phyloP scores from a whole-genome alignment of 2,113 vertebrate species.

The Cromileptes altivelis region DNA sequence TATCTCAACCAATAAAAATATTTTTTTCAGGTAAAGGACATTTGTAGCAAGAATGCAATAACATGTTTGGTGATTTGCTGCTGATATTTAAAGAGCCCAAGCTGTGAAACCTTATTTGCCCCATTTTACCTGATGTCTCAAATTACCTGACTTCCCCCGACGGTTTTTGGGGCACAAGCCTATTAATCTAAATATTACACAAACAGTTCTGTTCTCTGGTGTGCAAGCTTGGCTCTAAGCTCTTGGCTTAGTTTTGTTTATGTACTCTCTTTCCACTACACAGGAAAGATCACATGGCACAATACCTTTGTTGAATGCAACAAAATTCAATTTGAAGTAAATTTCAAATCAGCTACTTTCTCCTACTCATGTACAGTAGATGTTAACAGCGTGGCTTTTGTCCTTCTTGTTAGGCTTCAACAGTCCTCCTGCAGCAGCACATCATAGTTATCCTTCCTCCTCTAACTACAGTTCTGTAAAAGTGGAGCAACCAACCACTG shows the following conservation, averaged over 20 bases:
- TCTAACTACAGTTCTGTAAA: conserved; percentile 7
- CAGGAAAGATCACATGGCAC: neutral
- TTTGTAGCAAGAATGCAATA: no score
- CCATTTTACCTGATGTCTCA: no score
- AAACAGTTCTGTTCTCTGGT: neutral
- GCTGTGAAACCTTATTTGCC: no score
- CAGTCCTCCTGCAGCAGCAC: neutral
- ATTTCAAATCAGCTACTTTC: neutral
- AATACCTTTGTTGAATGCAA: neutral
- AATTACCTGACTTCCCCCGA: no score
- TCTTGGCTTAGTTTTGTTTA: neutral
- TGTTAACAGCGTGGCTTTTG: neutral
- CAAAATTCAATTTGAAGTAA: neutral
- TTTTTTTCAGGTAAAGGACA: no score
- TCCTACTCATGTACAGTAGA: neutral
- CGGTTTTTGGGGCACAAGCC: no score
- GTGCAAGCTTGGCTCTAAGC: no score
- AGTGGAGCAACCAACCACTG: conserved; percentile 9
- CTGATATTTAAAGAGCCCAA: no score
- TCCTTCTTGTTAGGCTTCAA: neutral
- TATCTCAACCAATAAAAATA: no score
- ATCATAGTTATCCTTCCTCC: neutral
- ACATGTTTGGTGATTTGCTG: no score
- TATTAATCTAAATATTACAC: neutral
- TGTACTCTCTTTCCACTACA: neutral